phyloP scores from a whole-genome alignment of 2,888 invertebrate genomes.

The Cheilosia urbana region DNA sequence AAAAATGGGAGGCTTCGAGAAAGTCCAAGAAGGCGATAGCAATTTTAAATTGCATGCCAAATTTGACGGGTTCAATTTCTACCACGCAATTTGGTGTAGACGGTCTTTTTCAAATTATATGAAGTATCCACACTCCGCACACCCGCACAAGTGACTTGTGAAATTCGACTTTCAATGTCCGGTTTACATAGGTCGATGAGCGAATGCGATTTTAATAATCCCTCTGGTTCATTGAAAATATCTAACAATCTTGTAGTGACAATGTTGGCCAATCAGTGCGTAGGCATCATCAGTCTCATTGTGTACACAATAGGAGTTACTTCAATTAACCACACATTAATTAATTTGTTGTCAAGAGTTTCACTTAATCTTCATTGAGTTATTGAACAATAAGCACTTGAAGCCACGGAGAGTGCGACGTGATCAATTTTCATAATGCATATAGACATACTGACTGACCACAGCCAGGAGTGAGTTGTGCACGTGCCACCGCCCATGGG shows the following conservation, averaged over 20 bases:
- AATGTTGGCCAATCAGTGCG: constrained; percentile 51
- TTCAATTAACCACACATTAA: constrained; percentile 56
- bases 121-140: constrained; percentile 29
- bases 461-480: too few species aligned
- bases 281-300: constrained; percentile 39
- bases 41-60: neutral
- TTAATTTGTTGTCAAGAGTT: constrained; percentile 50
- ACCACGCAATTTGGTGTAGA: neutral
- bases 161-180: neutral
- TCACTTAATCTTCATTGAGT: constrained; percentile 41
- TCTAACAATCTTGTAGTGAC: constrained; percentile 25
- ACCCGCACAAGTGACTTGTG: constrained; percentile 2
- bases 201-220: neutral
- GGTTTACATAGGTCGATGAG: constrained; percentile 36
- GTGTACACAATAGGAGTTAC: constrained; percentile 50
- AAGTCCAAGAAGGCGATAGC: neutral
- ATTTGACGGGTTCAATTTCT: neutral
- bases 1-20: constrained; percentile 23
- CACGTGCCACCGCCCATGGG: too few species aligned
- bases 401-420: neutral
- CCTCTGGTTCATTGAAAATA: neutral
- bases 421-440: neutral
- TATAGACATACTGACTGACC: too few species aligned
- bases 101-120: neutral
- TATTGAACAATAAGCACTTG: neutral